Evolutionary conservation across 1,140 invertebrate genomes (phyloP).

Genomic region (Magallana angulata): DNA sequence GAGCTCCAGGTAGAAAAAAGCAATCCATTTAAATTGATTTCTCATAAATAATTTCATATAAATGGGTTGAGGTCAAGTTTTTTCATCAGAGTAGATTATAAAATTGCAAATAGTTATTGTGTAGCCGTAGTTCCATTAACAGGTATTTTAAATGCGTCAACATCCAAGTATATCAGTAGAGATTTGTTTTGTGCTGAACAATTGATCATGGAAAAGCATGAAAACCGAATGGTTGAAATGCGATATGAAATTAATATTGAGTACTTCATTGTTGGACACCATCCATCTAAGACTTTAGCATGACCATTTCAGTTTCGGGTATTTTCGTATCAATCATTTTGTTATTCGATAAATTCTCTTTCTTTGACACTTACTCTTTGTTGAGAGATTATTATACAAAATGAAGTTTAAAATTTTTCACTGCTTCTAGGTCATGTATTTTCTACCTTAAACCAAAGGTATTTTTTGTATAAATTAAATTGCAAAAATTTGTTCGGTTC

Average conservation of each 20-base stretch:
- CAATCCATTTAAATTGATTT: slow-evolving; percentile 19
- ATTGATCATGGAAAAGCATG: slow-evolving; percentile 16
- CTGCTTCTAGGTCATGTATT: too few relatives aligned
- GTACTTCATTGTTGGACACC: not conserved
- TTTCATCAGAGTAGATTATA: not conserved
- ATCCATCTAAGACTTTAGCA: not conserved
- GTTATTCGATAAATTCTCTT: too few relatives aligned
- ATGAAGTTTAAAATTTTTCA: too few relatives aligned
- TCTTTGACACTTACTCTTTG: too few relatives aligned
- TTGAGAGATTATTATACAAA: too few relatives aligned
- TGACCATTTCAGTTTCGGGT: too few relatives aligned
- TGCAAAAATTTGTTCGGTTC: not conserved
- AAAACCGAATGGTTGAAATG: not conserved
- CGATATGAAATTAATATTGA: not conserved
- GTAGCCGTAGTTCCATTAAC: not conserved
- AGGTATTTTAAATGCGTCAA: not conserved
- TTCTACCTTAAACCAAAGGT: too few relatives aligned
- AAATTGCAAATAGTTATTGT: slow-evolving; percentile 7
- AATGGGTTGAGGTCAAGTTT: not conserved
- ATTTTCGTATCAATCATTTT: too few relatives aligned
- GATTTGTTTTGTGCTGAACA: not conserved
- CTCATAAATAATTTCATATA: not conserved
- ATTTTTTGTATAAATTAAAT: too few relatives aligned
- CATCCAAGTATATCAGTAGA: not conserved
- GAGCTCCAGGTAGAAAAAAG: not conserved